Conservation (phyloP, 2,797 vertebrate species). For the Molossus molossus region DNA sequence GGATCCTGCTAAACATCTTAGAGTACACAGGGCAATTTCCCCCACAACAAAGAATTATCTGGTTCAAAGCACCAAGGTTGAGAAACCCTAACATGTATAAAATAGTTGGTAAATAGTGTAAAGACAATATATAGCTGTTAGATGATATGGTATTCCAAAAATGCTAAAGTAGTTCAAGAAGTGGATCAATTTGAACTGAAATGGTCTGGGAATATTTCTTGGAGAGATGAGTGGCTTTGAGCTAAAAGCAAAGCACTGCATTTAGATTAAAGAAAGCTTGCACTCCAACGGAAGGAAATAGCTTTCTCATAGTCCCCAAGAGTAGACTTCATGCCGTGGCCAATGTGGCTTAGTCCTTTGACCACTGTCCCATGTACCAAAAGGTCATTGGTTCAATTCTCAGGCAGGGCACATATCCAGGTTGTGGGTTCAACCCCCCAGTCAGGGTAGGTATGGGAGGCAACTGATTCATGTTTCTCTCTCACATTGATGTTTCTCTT, state of each 20-base stretch:
- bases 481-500: background rate
- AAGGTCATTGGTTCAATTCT: background rate
- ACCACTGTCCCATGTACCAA: background rate
- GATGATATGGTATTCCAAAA: conserved; percentile 49
- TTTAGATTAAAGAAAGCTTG: conserved; percentile 59
- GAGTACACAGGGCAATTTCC: background rate
- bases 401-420: background rate
- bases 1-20: background rate
- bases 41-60: background rate
- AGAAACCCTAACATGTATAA: conserved; percentile 22
- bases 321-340: conserved; percentile 33
- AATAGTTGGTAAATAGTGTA: background rate
- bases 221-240: conserved; percentile 53
- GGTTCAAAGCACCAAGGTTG: background rate
- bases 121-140: background rate
- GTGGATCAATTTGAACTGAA: conserved; percentile 44
- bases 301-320: background rate
- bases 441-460: background rate
- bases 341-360: background rate
- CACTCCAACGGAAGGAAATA: conserved; percentile 13
- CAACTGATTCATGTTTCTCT: background rate
- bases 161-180: conserved; percentile 47
- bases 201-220: conserved; percentile 54
- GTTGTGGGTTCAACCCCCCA: background rate
- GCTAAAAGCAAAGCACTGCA: conserved; percentile 48